A percentile compares a stretch with the other conserved stretches of the same genome.
phyloP scores from a whole-genome alignment of 2,797 vertebrate genomes.

The Clamator glandarius region DNA sequence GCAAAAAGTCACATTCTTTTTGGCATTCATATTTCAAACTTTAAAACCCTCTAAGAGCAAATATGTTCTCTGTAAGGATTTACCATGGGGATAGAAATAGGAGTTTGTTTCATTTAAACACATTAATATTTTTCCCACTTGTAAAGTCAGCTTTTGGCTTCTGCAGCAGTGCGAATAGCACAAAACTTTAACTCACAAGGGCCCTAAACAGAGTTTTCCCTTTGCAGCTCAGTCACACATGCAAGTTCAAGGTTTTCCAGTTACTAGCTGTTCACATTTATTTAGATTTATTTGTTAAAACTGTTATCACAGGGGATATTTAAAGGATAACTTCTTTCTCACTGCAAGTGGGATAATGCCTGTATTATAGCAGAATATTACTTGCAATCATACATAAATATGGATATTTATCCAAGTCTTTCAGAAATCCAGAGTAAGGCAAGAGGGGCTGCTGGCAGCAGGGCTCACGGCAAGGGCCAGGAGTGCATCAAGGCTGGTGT shows the following conservation, averaged over 20 bases:
- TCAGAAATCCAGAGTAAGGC: not conserved
- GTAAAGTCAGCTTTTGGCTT: conserved; percentile 68
- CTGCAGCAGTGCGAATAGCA: conserved; percentile 55
- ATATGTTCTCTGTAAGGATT: conserved; percentile 38
- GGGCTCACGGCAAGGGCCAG: fast-evolving
- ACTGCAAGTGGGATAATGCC: not conserved
- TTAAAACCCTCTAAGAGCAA: conserved; percentile 63
- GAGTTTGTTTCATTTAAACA: conserved; percentile 65
- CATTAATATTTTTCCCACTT: conserved; percentile 70
- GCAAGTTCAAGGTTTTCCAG: conserved; percentile 10
- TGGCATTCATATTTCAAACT: conserved; percentile 62
- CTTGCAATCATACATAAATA: not conserved
- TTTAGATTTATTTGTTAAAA: conserved; percentile 15
- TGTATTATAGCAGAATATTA: not conserved
- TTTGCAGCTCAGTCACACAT: conserved; percentile 5
- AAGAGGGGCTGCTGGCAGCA: fast-evolving
- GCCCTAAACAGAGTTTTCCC: conserved; percentile 5
- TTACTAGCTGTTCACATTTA: not conserved
- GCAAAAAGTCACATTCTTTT: conserved; percentile 67
- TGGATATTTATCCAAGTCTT: not conserved
- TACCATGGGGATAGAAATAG: conserved; percentile 52
- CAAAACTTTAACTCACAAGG: conserved; percentile 53
- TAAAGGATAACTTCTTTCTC: not conserved
- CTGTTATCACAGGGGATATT: not conserved
- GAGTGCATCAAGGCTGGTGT: fast-evolving